Base-by-base conservation (phyloP, 2,888 invertebrate genomes). In the Nomada fucata region DNA sequence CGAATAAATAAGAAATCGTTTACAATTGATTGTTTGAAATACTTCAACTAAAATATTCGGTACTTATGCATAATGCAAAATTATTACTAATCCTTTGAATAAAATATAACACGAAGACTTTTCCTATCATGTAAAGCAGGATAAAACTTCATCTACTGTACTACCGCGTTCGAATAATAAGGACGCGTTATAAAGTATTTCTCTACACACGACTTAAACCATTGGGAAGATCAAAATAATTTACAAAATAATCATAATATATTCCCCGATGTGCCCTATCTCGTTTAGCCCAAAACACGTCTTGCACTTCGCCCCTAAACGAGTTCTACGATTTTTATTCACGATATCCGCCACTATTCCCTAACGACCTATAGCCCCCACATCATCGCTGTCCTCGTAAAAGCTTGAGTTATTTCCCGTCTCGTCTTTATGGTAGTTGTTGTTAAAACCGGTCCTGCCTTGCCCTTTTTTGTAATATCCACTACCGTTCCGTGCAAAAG, bases 381-480 rank as follows among this genome's bases (percentile, higher is more conserved):
- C 93, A 69, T 95, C 94, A 60, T 94, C 93, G 59, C 93, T 95
- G 89, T 96, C 96, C 88, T 96, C 96, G 89, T 96, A 96, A 92
- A 95, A 96, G 44, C 96, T 96, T 74, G 96, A 95, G 88, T 96
- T 96, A 89, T 95, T 96, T 0, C 96, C 96, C 15, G 95, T 95
- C 90, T 96, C 96, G 86, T 96, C 96, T 91, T 96, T 96, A 88
- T 96, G 96, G 88, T 96, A 96, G 18, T 95, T 95, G 89, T 96
- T 96, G 87, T 95, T 95, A 90, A 96, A 96, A 23, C 96, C 96
- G 84, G 96, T 95, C 76, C 96, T 96, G 86, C 96, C 96, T 85
- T 96, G 96, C 4, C 96, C 96, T 91, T 96, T 96, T 89, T 96
- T 96, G 84, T 96, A 95, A 0, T 92, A 89, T n/a, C 89, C 89